Percentiles rank a stretch among this genome's conserved stretches.
phyloP scores from a whole-genome alignment of 1,140 invertebrate species.

The Idris sp. region DNA sequence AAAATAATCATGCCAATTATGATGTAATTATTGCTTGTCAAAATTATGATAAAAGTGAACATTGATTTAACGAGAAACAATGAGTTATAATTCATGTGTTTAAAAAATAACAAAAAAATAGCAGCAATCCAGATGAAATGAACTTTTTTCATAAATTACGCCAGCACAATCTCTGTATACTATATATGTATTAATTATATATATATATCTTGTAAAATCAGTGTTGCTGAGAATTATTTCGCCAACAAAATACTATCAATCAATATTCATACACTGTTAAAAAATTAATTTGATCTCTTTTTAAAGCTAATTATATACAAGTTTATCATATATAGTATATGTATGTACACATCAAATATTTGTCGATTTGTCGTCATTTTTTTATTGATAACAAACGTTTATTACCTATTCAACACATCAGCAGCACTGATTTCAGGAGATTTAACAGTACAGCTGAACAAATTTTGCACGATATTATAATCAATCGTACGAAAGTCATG shows the following conservation, averaged over 20 bases:
- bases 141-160: too few relatives aligned
- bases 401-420: slow-evolving; percentile 33
- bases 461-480: slow-evolving; percentile 12
- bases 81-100: too few relatives aligned
- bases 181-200: too few relatives aligned
- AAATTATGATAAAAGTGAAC: too few relatives aligned
- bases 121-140: too few relatives aligned
- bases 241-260: slow-evolving; percentile 27
- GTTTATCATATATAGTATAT: slow-evolving; percentile 39
- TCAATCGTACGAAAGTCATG: slow-evolving; percentile 23
- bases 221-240: slow-evolving; percentile 24
- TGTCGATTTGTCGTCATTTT: slow-evolving; percentile 19
- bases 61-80: too few relatives aligned
- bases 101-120: too few relatives aligned
- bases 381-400: slow-evolving; percentile 17
- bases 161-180: too few relatives aligned
- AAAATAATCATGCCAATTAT: too few relatives aligned
- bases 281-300: slow-evolving; percentile 41
- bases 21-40: too few relatives aligned
- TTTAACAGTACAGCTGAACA: slow-evolving; percentile 7
- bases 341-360: slow-evolving; percentile 46
- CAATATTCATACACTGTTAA: slow-evolving; percentile 26
- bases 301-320: slow-evolving; percentile 49
- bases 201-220: slow-evolving; percentile 27
- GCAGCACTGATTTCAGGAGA: slow-evolving; percentile 34